phyloP scores from a whole-genome alignment of 1,140 invertebrate species.

The Andricus grossulariae region DNA sequence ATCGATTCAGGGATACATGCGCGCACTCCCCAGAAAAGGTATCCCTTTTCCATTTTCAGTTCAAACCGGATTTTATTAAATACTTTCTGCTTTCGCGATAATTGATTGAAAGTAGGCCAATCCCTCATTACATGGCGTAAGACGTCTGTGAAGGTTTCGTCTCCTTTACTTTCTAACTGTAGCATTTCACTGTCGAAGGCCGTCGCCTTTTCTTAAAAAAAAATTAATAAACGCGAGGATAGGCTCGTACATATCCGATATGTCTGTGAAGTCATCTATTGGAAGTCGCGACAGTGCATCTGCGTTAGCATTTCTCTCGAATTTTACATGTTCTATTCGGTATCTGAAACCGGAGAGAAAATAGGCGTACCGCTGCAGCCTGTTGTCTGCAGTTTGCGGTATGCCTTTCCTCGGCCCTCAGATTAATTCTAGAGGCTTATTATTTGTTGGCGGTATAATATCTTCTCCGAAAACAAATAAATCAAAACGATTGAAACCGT shows the following conservation, averaged over 20 bases:
- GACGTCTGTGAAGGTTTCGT: conserved; percentile 22
- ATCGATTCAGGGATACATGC: conserved; percentile 39
- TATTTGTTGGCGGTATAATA: conserved; percentile 69
- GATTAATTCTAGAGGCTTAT: conserved; percentile 71
- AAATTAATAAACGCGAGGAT: neutral
- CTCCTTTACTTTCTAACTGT: neutral
- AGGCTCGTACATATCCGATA: conserved; percentile 29
- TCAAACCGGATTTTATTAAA: conserved; percentile 28
- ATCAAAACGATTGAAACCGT: conserved; percentile 76
- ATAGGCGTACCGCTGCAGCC: conserved; percentile 65
- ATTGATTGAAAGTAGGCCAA: conserved; percentile 21
- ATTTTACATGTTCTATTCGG: conserved; percentile 59
- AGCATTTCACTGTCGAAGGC: too few relatives aligned
- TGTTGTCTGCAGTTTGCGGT: conserved; percentile 54
- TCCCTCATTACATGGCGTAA: conserved; percentile 5
- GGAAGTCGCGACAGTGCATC: conserved; percentile 61
- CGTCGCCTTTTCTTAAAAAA: neutral
- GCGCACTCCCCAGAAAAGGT: conserved; percentile 35
- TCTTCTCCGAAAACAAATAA: conserved; percentile 74
- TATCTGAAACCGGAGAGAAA: conserved; percentile 65
- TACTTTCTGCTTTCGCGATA: neutral
- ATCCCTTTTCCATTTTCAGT: conserved; percentile 39
- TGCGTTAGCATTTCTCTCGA: conserved; percentile 52
- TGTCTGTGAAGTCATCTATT: conserved; percentile 45
- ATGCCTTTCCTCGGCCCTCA: conserved; percentile 64